Conservation (phyloP, 2,113 vertebrate species). For the Phrynosoma blainvillii region DNA sequence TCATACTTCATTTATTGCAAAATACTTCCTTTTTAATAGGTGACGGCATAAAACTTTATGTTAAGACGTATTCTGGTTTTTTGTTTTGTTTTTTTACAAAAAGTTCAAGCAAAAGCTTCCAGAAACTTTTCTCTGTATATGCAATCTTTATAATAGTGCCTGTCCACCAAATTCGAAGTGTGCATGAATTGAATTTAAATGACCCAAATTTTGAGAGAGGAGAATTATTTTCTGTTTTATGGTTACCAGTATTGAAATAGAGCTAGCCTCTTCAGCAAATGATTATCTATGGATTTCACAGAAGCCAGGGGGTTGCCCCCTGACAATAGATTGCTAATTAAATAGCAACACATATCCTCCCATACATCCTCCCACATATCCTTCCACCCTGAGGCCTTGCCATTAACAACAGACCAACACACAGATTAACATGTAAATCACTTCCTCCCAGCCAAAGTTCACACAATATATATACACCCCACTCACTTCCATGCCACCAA, state of each 20-base stretch:
- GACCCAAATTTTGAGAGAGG: not conserved
- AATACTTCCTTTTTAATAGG: constrained; percentile 42
- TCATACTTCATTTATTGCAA: constrained; percentile 36
- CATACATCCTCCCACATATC: no score
- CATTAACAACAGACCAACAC: no score
- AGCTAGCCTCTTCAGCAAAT: not conserved
- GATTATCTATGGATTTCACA: not conserved
- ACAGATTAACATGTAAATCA: no score
- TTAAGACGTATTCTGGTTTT: not conserved
- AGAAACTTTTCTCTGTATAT: constrained; percentile 8
- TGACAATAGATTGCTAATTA: no score
- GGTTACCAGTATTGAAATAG: no score
- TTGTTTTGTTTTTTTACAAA: not conserved
- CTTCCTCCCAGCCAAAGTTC: no score
- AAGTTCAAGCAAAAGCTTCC: not conserved
- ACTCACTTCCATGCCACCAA: no score
- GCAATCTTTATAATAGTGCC: not conserved
- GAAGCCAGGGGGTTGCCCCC: not conserved
- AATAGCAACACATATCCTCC: no score
- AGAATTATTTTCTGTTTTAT: not conserved
- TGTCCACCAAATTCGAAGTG: not conserved
- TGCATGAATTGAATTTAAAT: constrained; percentile 1
- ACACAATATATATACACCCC: no score
- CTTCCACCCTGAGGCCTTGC: no score
- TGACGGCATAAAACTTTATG: constrained; percentile 16